Percentiles rank a stretch among this genome's conserved stretches.
Conservation (phyloP, 2,888 invertebrate genomes). For the Incurvaria masculella region DNA sequence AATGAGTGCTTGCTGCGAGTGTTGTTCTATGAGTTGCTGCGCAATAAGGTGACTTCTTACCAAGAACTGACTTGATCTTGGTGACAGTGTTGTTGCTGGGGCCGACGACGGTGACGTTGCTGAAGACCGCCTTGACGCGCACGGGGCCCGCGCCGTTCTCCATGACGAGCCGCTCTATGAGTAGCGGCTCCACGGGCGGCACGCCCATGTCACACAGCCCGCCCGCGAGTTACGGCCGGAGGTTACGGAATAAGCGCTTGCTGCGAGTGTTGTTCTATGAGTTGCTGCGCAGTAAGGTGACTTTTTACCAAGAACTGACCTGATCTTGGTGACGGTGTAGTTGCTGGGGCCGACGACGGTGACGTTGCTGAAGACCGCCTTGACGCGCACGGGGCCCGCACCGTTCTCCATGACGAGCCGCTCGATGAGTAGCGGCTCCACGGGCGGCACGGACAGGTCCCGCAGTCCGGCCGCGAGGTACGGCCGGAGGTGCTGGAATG, state of each 20-base stretch:
- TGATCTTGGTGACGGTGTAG: constrained; percentile 66
- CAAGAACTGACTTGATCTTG: constrained; percentile 61
- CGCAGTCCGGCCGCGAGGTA: constrained; percentile 67
- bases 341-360: constrained; percentile 74
- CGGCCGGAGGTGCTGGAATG: constrained; percentile 70
- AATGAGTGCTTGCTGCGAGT: constrained; percentile 65
- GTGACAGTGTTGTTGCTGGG: constrained; percentile 71
- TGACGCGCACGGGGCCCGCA: constrained; percentile 70
- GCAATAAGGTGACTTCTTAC: constrained; percentile 72
- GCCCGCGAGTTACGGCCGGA: constrained; percentile 64
- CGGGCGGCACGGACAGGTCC: constrained; percentile 69
- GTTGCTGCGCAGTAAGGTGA: constrained; percentile 62
- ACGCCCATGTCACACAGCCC: constrained; percentile 71
- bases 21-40: constrained; percentile 63
- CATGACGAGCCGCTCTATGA: constrained; percentile 68
- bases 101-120: constrained; percentile 72
- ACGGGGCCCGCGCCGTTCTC: constrained; percentile 77
- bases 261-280: constrained; percentile 65
- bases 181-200: constrained; percentile 71
- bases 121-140: constrained; percentile 68
- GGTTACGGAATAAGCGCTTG: constrained; percentile 67
- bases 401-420: constrained; percentile 75
- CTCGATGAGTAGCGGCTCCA: constrained; percentile 70
- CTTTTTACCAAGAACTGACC: constrained; percentile 38
- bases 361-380: constrained; percentile 71